A percentile compares a stretch with the other conserved stretches of the same genome.
Conservation (phyloP, 2,113 vertebrate genomes). For the Odocoileus virginianus region DNA sequence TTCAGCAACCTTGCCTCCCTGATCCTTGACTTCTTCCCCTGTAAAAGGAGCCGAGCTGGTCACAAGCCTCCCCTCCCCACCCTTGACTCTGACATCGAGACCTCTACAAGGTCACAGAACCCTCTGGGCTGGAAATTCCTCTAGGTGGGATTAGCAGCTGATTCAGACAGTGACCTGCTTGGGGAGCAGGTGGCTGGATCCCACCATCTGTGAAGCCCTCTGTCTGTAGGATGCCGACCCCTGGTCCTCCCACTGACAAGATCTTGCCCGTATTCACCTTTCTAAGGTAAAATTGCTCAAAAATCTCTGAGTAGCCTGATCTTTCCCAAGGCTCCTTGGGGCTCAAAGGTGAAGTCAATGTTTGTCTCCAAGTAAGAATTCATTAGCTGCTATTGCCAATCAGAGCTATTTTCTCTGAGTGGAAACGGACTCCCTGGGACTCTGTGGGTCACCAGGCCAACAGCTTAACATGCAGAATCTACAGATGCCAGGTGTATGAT, state of each 20-base stretch:
- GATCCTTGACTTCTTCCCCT: not conserved
- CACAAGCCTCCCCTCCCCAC: not conserved
- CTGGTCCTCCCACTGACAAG: not conserved
- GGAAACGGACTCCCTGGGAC: slow-evolving; percentile 14
- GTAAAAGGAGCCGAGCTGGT: not conserved
- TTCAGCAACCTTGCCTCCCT: not conserved
- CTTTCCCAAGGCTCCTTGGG: slow-evolving; percentile 14
- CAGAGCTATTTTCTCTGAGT: slow-evolving; percentile 45
- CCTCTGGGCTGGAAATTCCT: not conserved
- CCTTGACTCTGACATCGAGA: not conserved
- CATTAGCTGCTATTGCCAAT: slow-evolving; percentile 66
- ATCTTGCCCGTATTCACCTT: not conserved
- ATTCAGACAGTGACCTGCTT: not conserved
- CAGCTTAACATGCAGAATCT: slow-evolving; percentile 41
- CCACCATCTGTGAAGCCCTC: not conserved
- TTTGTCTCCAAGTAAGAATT: slow-evolving; percentile 65
- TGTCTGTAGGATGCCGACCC: not conserved
- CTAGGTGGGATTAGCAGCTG: not conserved
- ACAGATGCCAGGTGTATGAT: not conserved
- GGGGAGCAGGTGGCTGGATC: not conserved
- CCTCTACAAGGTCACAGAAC: not conserved
- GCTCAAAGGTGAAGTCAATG: slow-evolving; percentile 65
- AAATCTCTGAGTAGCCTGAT: slow-evolving; percentile 16
- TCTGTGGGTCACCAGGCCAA: slow-evolving; percentile 34
- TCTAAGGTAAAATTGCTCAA: slow-evolving; percentile 27